A percentile compares a stretch with the other conserved stretches of the same genome.
phyloP scores from a whole-genome alignment of 1,140 invertebrate species.

The Ceratina calcarata region DNA sequence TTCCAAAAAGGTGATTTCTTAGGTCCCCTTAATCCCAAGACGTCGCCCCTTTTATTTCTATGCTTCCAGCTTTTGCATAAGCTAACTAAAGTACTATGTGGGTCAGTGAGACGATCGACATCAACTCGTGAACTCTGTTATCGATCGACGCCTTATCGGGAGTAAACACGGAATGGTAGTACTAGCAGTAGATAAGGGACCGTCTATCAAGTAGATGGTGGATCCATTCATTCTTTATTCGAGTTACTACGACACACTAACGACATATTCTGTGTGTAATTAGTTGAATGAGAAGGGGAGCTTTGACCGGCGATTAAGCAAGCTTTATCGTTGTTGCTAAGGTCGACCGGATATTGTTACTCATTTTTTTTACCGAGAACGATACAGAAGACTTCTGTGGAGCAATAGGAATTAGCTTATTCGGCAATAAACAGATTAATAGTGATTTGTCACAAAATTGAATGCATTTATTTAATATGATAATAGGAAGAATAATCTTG shows the following conservation, averaged over 20 bases:
- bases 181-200: constrained; percentile 60
- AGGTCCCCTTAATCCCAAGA: background rate
- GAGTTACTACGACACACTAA: background rate
- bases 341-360: constrained; percentile 40
- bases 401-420: background rate
- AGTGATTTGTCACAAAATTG: background rate
- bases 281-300: constrained; percentile 23
- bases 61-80: constrained; percentile 1
- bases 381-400: background rate
- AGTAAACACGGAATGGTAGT: constrained; percentile 61
- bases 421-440: background rate
- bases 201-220: constrained; percentile 26
- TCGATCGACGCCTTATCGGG: constrained; percentile 66
- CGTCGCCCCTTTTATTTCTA: background rate
- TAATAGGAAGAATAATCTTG: no score
- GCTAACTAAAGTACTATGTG: constrained; percentile 35
- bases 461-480: no score
- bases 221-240: constrained; percentile 58
- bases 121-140: constrained; percentile 45
- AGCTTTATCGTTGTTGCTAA: constrained; percentile 28
- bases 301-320: constrained; percentile 46
- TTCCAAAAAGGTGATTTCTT: background rate
- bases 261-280: constrained; percentile 33
- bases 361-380: background rate
- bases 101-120: constrained; percentile 59